Percentiles rank a stretch among this genome's conserved stretches.
Conservation (phyloP, 2,888 invertebrate genomes). For the Acanthococcus lagerstroemiae region DNA sequence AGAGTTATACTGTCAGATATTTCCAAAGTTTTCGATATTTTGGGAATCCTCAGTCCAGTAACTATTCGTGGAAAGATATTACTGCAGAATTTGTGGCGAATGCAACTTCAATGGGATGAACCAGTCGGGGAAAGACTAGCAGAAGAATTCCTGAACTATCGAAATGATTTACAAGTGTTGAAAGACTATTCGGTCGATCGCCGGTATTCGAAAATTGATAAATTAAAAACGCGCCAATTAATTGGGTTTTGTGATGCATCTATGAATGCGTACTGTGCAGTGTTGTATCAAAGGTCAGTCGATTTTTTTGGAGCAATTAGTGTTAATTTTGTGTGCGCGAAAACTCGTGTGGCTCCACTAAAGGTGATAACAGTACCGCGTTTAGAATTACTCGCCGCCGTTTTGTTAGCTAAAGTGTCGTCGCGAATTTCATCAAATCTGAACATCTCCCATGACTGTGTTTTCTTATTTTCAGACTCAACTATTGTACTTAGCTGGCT, state of each 20-base stretch:
- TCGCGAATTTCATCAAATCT: background rate
- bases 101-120: slow-evolving; percentile 36
- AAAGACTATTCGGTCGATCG: background rate
- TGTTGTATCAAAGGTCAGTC: background rate
- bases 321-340: background rate
- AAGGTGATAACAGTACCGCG: too few relatives aligned
- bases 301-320: background rate
- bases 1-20: slow-evolving; percentile 34
- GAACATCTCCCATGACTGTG: background rate
- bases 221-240: background rate
- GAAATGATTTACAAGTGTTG: slow-evolving; percentile 1
- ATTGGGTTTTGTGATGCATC: slow-evolving; percentile 7
- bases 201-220: slow-evolving; percentile 6
- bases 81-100: slow-evolving; percentile 34
- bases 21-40: slow-evolving; percentile 36
- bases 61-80: slow-evolving; percentile 36
- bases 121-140: slow-evolving; percentile 13
- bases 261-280: background rate
- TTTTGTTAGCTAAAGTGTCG: background rate
- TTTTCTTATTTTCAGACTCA: slow-evolving; percentile 6
- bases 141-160: background rate
- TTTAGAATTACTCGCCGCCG: background rate
- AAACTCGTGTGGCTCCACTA: slow-evolving; percentile 1
- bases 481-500: slow-evolving; percentile 6
- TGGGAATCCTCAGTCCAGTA: slow-evolving; percentile 36